Base-by-base conservation (phyloP, 2,888 invertebrate species). In the Microdon myrmicae region DNA sequence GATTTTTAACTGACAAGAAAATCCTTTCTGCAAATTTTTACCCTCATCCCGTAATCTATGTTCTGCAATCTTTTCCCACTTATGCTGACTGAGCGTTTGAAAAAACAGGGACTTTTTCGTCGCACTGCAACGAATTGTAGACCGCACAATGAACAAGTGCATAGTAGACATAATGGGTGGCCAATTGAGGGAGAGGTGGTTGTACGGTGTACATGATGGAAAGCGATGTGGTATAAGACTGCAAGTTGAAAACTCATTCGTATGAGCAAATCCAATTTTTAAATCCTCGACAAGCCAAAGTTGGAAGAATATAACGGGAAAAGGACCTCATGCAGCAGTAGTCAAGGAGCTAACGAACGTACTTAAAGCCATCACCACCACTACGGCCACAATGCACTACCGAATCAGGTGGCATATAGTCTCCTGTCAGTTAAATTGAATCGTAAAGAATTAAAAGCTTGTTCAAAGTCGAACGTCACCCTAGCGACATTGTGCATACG, bases 1-100 rank as follows among this genome's bases (percentile, higher is more conserved):
- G 16, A n/a, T 43, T 47, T 16, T 32, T 37, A 55, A 38, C 64
- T 64, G 64, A 64, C 64, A 64, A 47, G 64, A 53, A 64, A 64
- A 58, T 64, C 64, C 64, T 51, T 51, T 58, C 53, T 58, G 35
- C 26, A 61, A 64, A 51, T 58, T 58, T 51, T 64, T 61, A 29
- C 20, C 9, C 12, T 3, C n/a, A 10, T 32, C 10, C 10, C 2
- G 17, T 8, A n/a, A n/a, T n/a, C n/a, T n/a, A n/a, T n/a, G n/a
- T n/a, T n/a, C n/a, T n/a, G 34, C 47, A 45, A 47, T 45, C 37
- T 58, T 47, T 47, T 49, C 38, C n/a, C 41, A 58, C 53, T 64
- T 64, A 28, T 56, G 58, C 64, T 64, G 64, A 64, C 64, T 37
- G 58, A 43, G 47, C 64, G 48, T 64, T 64, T 64, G 53, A 64